These are phyloP conservation scores for Syngnathus typhle DNA, from an alignment of 2,113 vertebrate genomes.

Conservation along the genomic window DNA sequence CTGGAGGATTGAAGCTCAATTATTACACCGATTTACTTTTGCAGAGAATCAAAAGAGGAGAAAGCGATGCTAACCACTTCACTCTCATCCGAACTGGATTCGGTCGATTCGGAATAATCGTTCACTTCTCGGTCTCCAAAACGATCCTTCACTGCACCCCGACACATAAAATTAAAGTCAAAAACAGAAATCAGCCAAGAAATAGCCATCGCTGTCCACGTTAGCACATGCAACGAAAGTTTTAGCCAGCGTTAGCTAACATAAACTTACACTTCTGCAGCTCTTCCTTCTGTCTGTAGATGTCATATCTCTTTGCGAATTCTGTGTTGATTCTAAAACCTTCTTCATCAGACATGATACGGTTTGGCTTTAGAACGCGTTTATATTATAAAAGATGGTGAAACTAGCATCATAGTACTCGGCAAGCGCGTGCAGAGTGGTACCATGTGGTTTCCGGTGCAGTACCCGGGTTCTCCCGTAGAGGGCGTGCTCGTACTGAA, in stretches of 20 bases:
- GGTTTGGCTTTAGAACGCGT: background rate
- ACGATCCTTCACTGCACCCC: conserved; percentile 78
- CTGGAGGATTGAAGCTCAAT: conserved; percentile 44
- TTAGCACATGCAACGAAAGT: background rate
- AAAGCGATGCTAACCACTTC: conserved; percentile 64
- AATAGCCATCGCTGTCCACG: background rate
- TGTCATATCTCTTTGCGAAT: conserved; percentile 79
- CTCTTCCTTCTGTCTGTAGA: conserved; percentile 84
- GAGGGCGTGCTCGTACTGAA: background rate
- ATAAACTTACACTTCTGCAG: conserved; percentile 78
- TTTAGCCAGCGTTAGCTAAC: conserved; percentile 16
- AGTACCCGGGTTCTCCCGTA: background rate
- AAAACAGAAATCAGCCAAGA: rapidly evolving
- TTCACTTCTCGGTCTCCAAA: conserved; percentile 69
- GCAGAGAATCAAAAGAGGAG: background rate
- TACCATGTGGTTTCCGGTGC: conserved; percentile 48
- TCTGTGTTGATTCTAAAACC: conserved; percentile 73
- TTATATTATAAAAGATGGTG: background rate
- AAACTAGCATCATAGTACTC: background rate
- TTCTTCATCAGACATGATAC: conserved; percentile 56
- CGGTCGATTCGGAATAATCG: conserved; percentile 66
- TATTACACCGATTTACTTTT: background rate
- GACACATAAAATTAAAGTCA: background rate
- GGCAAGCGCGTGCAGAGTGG: background rate
- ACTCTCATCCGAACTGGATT: conserved; percentile 76